Evolutionary conservation across 2,113 vertebrate genomes (phyloP).

Genomic region (Drymodes brunneopygia): DNA sequence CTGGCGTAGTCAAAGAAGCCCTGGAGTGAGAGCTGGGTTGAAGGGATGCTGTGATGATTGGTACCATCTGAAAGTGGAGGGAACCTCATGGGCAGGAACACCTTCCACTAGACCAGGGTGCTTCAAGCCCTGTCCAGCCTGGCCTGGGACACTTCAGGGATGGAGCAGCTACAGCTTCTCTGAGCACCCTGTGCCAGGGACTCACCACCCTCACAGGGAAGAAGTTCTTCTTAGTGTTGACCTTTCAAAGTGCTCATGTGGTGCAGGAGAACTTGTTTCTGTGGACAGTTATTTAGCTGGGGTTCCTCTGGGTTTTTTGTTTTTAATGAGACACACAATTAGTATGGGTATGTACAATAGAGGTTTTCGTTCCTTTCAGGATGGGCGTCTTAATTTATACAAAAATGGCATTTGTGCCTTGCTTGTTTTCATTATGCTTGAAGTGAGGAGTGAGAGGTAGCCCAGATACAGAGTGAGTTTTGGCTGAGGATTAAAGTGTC

Average conservation of each 20-base stretch:
- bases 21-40: not conserved
- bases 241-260: not conserved
- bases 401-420: not conserved
- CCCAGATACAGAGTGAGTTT: not conserved
- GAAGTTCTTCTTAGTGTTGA: not conserved
- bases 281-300: not conserved
- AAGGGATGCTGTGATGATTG: not conserved
- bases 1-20: not conserved
- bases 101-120: accelerated
- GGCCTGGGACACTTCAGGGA: accelerated
- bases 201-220: accelerated
- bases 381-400: not conserved
- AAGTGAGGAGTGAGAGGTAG: not conserved
- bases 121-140: accelerated
- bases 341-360: accelerated
- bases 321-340: not conserved
- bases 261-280: not conserved
- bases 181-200: accelerated
- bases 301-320: not conserved
- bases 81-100: not conserved
- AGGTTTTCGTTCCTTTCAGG: not conserved
- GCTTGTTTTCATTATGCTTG: not conserved
- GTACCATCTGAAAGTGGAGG: not conserved
- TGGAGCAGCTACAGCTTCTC: not conserved
- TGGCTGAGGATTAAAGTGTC: not conserved